Base-by-base conservation (phyloP, 1,140 invertebrate genomes). In the Brachionus calyciflorus region DNA sequence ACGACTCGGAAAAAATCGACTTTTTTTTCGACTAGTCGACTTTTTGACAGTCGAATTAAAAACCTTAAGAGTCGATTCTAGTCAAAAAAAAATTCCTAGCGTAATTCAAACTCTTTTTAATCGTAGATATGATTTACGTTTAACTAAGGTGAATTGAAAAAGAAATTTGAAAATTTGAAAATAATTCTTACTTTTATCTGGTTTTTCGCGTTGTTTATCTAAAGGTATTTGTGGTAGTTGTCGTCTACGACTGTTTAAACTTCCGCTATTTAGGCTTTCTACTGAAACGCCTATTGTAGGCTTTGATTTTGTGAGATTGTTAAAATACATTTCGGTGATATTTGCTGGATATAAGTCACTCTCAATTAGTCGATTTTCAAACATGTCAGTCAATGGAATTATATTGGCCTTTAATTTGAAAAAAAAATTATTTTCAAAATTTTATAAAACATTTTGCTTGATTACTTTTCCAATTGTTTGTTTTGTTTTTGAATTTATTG, bases 191-290 rank as follows among this genome's bases (percentile, higher is more conserved):
- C 55, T 44, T 65, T 65, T 44, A 24, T 63, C 57, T 44, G 21
- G 40, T 19, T 21, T 65, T 44, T 65, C 37, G 3, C 7, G 28
- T 37, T 44, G 37, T 28, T 41, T 65, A 21, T 65, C 37, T 3
- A 65, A 7, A 41, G 60, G 60, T 44, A 65, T 65, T 65, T 65
- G 60, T 1, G 60, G 60, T 26, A 65, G 40, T 26, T 65, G 60
- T 1, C 60, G 33, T 21, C 60, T 65, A 26, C 60, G 37, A 17
- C 60, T 65, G 12, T 65, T 65, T 44, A 65, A 65, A 26, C 60
- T 65, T 44, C 60, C 60, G 14, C 60, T 65, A 26, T 65, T 65
- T 1, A 65, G 40, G 12, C 60, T 65, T 24, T 65, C 60, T 19
- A 65, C 19, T 5, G 60, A 65, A 14, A 65, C 33, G 12, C 60